Evolutionary conservation across 2,888 invertebrate genomes (phyloP), one percentile per base, ranked within the genome.

Genomic region (Caenorhabditis sp.): DNA sequence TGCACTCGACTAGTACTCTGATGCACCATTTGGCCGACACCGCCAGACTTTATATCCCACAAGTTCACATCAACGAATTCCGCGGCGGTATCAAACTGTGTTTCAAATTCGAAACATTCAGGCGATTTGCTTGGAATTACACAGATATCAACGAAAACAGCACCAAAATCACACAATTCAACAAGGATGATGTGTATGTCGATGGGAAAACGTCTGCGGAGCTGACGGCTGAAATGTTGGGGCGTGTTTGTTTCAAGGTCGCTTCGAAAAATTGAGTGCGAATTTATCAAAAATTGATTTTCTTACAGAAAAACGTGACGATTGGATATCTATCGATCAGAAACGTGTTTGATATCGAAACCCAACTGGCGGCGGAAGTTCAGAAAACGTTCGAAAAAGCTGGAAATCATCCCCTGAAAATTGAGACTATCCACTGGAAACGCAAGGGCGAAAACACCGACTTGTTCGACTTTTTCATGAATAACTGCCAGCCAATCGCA

Each of bases 11-110:
- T 1, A 65, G 37, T 2, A 2, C 1, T 8, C n/a, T 40, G 1
- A 15, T 74, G 60, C 58, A 60, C 3, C 24, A 35, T 3, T 4
- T 51, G 9, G 58, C 58, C 18, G 28, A 24, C 40, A 15, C 60
- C 0, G 37, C 74, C 24, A 74, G 67, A 51, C 58, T 67, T 0
- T 58, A 60, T 51, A 51, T 65, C 22, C 60, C 74, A n/a, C 24
- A 15, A 0, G 35, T 74, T 4, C 50, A 35, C 28, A 51, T 74
- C 20, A 35, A 51, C 15, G 65, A 74, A 28, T 11, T 18, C 0
- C 22, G n/a, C 24, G 20, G 15, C 2, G 72, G 55, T 47, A 24
- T 72, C n/a, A 15, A 22, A 35, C 6, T n/a, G 62, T 37, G 24
- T 37, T 62, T 22, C 28, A 26, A 1, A 22, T 61, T 35, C 51